phyloP scores from a whole-genome alignment of 2,888 invertebrate genomes.

The Geotrupes spiniger region DNA sequence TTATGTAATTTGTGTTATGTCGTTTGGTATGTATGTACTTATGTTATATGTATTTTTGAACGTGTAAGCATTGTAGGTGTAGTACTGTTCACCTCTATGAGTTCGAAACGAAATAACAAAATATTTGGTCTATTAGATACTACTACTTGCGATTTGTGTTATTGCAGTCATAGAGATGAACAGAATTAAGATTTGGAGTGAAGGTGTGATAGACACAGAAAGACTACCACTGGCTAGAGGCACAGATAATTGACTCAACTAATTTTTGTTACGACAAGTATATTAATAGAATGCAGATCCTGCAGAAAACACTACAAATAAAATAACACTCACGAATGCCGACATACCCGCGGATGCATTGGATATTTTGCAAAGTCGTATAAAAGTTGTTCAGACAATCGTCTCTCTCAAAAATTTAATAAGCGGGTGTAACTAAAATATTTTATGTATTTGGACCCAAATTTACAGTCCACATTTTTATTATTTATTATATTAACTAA shows the following conservation, averaged over 20 bases:
- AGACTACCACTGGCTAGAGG: conserved; percentile 54
- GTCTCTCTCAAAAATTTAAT: not conserved
- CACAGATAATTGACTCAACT: conserved; percentile 66
- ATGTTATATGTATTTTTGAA: conserved; percentile 50
- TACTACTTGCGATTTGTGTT: not conserved
- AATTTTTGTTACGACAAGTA: conserved; percentile 52
- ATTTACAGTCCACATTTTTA: too few relatives aligned
- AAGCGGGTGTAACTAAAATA: not conserved
- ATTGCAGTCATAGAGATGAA: conserved; percentile 11
- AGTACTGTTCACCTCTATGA: conserved; percentile 18
- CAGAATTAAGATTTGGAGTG: conserved; percentile 29
- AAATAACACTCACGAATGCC: conserved; percentile 34
- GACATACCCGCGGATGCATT: too few relatives aligned
- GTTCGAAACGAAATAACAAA: conserved; percentile 1
- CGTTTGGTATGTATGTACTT: conserved; percentile 24
- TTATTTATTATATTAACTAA: too few relatives aligned
- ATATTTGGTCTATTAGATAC: not conserved
- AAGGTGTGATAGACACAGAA: conserved; percentile 48
- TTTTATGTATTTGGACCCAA: too few relatives aligned
- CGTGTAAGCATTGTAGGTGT: conserved; percentile 46
- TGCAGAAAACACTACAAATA: conserved; percentile 45
- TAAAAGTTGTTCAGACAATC: not conserved
- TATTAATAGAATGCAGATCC: conserved; percentile 44
- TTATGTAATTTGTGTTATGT: conserved; percentile 32
- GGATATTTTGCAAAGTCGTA: too few relatives aligned